Percentiles rank a stretch among this genome's conserved stretches.
phyloP scores from a whole-genome alignment of 1,140 invertebrate species.

The Apis dorsata region DNA sequence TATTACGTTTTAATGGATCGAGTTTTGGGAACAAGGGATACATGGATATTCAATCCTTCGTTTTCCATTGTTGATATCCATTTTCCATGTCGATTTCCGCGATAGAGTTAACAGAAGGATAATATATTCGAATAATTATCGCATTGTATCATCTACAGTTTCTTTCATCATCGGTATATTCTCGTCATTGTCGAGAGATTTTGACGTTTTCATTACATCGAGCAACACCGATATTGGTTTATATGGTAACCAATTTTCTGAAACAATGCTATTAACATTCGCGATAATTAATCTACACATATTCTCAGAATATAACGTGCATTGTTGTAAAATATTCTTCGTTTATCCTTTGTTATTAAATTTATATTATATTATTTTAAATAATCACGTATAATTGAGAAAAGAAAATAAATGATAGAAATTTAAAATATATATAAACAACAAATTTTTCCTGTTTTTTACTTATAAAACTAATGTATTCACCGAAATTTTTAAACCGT shows the following conservation, averaged over 20 bases:
- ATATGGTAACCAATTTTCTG: not conserved
- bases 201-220: slow-evolving; percentile 4
- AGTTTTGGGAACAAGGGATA: not conserved
- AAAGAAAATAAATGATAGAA: not conserved
- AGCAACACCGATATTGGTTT: too few species aligned
- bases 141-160: not conserved
- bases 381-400: not conserved
- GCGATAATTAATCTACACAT: slow-evolving; percentile 1
- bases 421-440: not conserved
- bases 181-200: not conserved
- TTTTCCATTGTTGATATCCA: not conserved
- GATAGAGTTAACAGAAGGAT: not conserved
- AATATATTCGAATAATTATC: not conserved
- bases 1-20: not conserved
- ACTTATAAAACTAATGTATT: too few species aligned
- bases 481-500: too few species aligned
- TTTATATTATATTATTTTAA: not conserved
- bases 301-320: too few species aligned
- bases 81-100: too few species aligned
- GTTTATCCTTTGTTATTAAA: not conserved
- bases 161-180: not conserved
- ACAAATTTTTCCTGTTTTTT: too few species aligned
- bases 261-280: slow-evolving; percentile 2
- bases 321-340: not conserved
- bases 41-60: not conserved